phyloP scores from a whole-genome alignment of 2,113 vertebrate species.

The Pygoscelis adeliae region DNA sequence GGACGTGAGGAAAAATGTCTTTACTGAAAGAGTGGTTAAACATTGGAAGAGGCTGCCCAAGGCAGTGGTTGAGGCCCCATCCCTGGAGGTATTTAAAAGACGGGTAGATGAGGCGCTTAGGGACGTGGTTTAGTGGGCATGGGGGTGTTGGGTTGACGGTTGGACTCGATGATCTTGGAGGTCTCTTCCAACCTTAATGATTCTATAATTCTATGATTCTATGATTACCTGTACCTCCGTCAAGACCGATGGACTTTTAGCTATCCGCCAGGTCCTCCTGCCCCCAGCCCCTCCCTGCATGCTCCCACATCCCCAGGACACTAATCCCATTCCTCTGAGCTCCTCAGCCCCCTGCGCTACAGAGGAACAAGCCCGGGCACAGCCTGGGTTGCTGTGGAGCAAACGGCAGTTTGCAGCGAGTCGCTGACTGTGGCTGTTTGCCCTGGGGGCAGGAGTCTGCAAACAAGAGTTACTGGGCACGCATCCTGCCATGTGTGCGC shows the following conservation, averaged over 20 bases:
- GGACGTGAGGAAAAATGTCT: too few species aligned
- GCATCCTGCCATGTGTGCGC: background rate
- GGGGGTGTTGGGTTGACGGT: too few species aligned
- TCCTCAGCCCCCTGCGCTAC: background rate
- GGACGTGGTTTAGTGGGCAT: too few species aligned
- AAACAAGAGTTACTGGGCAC: background rate
- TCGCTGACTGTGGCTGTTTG: background rate
- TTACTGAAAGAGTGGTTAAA: too few species aligned
- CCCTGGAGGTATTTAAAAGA: too few species aligned
- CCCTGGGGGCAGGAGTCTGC: background rate
- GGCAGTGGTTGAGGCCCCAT: too few species aligned
- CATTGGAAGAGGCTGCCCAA: too few species aligned
- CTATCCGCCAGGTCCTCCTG: background rate
- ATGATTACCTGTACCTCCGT: background rate
- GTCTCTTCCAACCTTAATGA: too few species aligned
- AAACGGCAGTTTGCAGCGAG: background rate
- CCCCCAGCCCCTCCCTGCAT: background rate
- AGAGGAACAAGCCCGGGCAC: background rate
- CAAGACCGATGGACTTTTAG: fast-evolving
- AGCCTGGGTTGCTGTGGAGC: background rate
- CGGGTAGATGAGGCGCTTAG: too few species aligned
- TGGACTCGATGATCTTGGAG: too few species aligned
- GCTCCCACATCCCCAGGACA: background rate
- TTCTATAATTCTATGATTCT: too few species aligned
- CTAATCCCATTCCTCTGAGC: background rate